Evolutionary conservation across 2,797 vertebrate species (phyloP).

Genomic region (Pipistrellus nathusii): DNA sequence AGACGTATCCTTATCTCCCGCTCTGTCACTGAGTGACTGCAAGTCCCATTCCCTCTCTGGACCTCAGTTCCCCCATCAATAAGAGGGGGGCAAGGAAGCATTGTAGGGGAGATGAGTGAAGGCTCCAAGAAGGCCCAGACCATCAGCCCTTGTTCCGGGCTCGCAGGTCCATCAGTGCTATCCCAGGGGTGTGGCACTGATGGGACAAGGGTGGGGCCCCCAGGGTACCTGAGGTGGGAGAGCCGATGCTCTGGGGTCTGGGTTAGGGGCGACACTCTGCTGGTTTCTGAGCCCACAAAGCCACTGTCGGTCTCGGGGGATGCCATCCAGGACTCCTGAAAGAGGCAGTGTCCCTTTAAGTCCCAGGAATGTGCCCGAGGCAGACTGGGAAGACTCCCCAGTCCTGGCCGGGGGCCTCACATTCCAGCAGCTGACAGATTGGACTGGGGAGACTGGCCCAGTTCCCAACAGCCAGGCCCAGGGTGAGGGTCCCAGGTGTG

Average conservation of each 20-base stretch:
- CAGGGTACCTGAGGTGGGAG: conserved; percentile 83
- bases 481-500: neutral
- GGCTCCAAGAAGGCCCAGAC: neutral
- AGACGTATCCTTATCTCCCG: neutral
- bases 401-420: neutral
- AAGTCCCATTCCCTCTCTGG: neutral
- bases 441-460: neutral
- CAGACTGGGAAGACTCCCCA: neutral
- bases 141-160: neutral
- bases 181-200: neutral
- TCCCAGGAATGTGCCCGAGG: neutral
- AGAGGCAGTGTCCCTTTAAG: conserved; percentile 33
- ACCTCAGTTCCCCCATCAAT: conserved; percentile 29
- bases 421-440: neutral
- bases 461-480: neutral
- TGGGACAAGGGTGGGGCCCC: neutral
- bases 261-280: conserved; percentile 88
- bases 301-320: conserved; percentile 97
- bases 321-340: conserved; percentile 92
- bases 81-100: neutral
- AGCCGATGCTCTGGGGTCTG: conserved; percentile 88
- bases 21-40: neutral
- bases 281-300: conserved; percentile 95
- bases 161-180: neutral
- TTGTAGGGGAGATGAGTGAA: neutral